phyloP scores from a whole-genome alignment of 2,888 invertebrate genomes.

The Cheilosia grossa region DNA sequence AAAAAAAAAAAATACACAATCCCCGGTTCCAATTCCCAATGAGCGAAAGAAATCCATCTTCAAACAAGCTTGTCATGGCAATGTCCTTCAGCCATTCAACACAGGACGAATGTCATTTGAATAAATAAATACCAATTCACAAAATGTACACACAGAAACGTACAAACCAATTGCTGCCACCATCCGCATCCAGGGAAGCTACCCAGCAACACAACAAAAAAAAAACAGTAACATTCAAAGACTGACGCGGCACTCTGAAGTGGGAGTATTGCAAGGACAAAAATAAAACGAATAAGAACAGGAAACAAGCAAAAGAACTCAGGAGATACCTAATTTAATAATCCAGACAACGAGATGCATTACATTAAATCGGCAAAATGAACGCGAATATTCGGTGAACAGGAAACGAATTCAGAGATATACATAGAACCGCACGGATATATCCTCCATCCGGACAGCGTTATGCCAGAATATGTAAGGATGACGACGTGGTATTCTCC shows the following conservation, averaged over 20 bases:
- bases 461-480: neutral
- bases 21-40: constrained; percentile 48
- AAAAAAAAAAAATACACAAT: constrained; percentile 11
- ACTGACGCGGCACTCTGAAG: constrained; percentile 1
- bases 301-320: constrained; percentile 37
- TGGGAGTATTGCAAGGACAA: constrained; percentile 1
- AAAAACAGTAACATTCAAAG: neutral
- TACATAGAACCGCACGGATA: constrained; percentile 1
- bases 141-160: constrained; percentile 50
- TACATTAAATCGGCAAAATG: constrained; percentile 45
- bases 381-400: constrained; percentile 21
- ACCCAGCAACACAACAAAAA: neutral
- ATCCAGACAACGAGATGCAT: constrained; percentile 40
- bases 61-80: constrained; percentile 62
- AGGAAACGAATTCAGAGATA: constrained; percentile 36
- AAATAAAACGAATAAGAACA: constrained; percentile 26
- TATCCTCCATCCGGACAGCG: constrained; percentile 3
- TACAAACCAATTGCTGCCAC: constrained; percentile 49
- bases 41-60: constrained; percentile 54
- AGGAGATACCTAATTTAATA: constrained; percentile 61
- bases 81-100: constrained; percentile 65
- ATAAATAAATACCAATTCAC: constrained; percentile 71
- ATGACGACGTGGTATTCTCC: neutral
- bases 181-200: constrained; percentile 15
- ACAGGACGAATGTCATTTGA: constrained; percentile 63